These are phyloP conservation scores for Choreutis nemorana DNA, from an alignment of 2,888 invertebrate species.

Conservation along the genomic window DNA sequence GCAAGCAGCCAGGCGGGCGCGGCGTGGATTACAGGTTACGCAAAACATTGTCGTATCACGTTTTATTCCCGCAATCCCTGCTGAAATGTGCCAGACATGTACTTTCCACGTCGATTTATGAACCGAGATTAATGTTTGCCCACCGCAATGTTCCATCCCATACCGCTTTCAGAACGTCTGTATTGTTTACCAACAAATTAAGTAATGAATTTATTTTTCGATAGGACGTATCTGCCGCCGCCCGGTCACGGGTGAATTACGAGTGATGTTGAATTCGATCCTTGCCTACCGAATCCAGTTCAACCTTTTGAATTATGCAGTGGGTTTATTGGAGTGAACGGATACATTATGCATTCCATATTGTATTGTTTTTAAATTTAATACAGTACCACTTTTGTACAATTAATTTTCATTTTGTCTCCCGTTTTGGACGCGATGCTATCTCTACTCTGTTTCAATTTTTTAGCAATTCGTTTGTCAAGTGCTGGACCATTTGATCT, in stretches of 20 bases:
- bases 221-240: slow-evolving; percentile 24
- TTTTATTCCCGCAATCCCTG: slow-evolving; percentile 5
- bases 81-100: slow-evolving; percentile 4
- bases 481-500: slow-evolving; percentile 45
- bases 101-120: slow-evolving; percentile 7
- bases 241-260: slow-evolving; percentile 38
- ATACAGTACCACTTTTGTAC: slow-evolving; percentile 13
- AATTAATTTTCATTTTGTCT: slow-evolving; percentile 18
- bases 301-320: slow-evolving; percentile 57
- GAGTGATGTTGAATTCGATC: slow-evolving; percentile 44
- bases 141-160: slow-evolving; percentile 7
- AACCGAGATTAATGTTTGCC: slow-evolving; percentile 15
- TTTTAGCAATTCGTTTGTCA: slow-evolving; percentile 41
- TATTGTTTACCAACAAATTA: slow-evolving; percentile 27
- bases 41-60: slow-evolving; percentile 9
- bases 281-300: slow-evolving; percentile 38
- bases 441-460: slow-evolving; percentile 8
- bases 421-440: slow-evolving; percentile 3
- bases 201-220: slow-evolving; percentile 32
- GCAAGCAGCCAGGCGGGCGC: slow-evolving; percentile 11
- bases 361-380: slow-evolving; percentile 28
- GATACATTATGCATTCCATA: slow-evolving; percentile 26
- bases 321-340: slow-evolving; percentile 42
- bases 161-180: slow-evolving; percentile 12
- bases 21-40: slow-evolving; percentile 14